Conservation (phyloP, 2,888 invertebrate species). For the Lymantria dispar region DNA sequence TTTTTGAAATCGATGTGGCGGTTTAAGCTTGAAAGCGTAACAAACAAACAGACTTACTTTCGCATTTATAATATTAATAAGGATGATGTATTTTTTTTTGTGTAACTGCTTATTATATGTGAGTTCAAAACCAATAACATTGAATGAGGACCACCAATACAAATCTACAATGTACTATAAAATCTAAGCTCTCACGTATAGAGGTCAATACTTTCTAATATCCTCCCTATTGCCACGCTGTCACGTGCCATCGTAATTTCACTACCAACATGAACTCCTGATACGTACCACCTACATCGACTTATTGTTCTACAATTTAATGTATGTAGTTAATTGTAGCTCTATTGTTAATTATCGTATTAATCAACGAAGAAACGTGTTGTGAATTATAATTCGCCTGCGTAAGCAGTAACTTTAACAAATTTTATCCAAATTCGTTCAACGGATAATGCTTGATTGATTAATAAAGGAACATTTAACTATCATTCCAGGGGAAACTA, state of each 20-base stretch:
- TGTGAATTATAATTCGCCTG: not conserved
- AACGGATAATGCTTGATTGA: too few relatives aligned
- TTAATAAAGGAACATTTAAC: too few relatives aligned
- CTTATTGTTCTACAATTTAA: not conserved
- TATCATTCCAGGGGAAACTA: too few relatives aligned
- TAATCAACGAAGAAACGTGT: not conserved
- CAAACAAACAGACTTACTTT: too few relatives aligned
- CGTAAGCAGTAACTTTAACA: too few relatives aligned
- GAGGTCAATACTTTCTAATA: constrained; percentile 33
- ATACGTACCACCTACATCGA: not conserved
- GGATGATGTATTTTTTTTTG: too few relatives aligned
- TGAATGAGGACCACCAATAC: constrained; percentile 15
- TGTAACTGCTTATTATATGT: too few relatives aligned
- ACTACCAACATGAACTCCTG: not conserved
- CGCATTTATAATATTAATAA: too few relatives aligned
- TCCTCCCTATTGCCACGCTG: constrained; percentile 13
- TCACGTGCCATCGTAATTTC: constrained; percentile 13
- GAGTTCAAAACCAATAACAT: too few relatives aligned
- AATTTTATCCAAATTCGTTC: too few relatives aligned
- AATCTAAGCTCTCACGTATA: constrained; percentile 26
- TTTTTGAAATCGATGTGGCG: too few relatives aligned
- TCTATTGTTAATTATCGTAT: not conserved
- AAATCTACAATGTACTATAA: constrained; percentile 26
- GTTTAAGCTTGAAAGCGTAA: too few relatives aligned
- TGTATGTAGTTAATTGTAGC: not conserved